Base-by-base conservation (phyloP, 2,888 invertebrate genomes). In the Eupithecia pulchellata region DNA sequence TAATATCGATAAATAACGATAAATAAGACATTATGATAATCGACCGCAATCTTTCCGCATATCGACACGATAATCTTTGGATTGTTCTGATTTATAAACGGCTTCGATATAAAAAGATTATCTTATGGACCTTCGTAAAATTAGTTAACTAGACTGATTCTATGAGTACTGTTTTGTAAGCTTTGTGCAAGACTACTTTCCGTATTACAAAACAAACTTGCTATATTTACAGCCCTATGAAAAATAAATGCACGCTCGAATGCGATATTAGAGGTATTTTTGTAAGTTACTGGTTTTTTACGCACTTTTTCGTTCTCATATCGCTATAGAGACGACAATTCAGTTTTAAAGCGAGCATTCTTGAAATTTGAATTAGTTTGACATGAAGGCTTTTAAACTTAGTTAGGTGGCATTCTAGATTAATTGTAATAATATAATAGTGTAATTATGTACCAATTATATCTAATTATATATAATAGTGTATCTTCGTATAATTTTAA, bases 1-100 rank as follows among this genome's bases (percentile, higher is more conserved):
- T 25, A 9, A 52, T 52, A 52, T 52, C 52, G 47, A 47, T 47
- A 47, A 47, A n/a, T 36, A 36, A 36, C 36, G 36, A n/a, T 60
- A 60, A 60, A 61, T 61, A 61, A 61, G 34, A 61, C 61, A 34
- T 61, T 20, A 20, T 34, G 32, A 11, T n/a, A 36, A 61, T 61
- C 61, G 32, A 3, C 20, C 61, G 32, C 32, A 20, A 61, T 34
- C 61, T 61, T 60, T 32, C n/a, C 29, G 29, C 11, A 4, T 34
- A 61, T 61, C 34, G 34, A n/a, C 29, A 57, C 14, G 6, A 20
- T 25, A 34, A 61, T 61, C 61, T 61, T 25, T 36, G 34, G n/a
- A 20, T 61, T 34, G 61, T 61, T 61, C 25, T 34, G n/a, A 30
- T 29, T 60, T 29, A 60, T 30, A 17, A 30, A 58, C 29, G 27